Evolutionary conservation across 2,797 vertebrate genomes (phyloP).

Genomic region (Podarcis siculus): DNA sequence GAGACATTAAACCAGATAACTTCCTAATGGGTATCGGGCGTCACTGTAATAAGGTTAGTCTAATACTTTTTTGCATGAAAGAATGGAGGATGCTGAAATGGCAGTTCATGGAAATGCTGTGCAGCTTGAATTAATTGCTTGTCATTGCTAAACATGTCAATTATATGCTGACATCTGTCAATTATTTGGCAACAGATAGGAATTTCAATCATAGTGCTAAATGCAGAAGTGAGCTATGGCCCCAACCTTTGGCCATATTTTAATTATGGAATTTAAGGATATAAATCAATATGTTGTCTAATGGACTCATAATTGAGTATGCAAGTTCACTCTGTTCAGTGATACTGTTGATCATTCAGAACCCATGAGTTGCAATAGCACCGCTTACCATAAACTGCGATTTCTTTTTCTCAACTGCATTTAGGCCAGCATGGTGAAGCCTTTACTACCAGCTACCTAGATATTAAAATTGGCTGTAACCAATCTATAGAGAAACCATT

Average conservation of each 20-base stretch:
- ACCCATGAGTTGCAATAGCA: constrained; percentile 11
- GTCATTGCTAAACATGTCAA: constrained; percentile 58
- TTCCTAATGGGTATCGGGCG: constrained; percentile 99
- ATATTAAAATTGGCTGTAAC: constrained; percentile 66
- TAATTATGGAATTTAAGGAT: constrained; percentile 56
- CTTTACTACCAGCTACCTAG: constrained; percentile 68
- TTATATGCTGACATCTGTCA: constrained; percentile 52
- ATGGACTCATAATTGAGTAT: constrained; percentile 44
- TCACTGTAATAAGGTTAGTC: constrained; percentile 99
- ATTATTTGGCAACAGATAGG: constrained; percentile 53
- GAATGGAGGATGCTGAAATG: constrained; percentile 59
- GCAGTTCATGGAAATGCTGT: constrained; percentile 63
- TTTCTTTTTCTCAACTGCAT: constrained; percentile 59
- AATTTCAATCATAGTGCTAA: constrained; percentile 34
- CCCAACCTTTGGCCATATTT: constrained; percentile 37
- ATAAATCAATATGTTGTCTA: constrained; percentile 55
- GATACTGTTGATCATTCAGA: constrained; percentile 41
- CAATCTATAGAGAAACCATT: constrained; percentile 62
- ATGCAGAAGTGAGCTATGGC: constrained; percentile 36
- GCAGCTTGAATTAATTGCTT: constrained; percentile 55
- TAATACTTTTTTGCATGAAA: constrained; percentile 76
- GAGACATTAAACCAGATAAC: constrained; percentile 99
- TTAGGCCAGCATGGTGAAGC: constrained; percentile 65
- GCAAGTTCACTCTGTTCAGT: background rate
- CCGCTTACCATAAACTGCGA: constrained; percentile 27